Evolutionary conservation across 2,113 vertebrate species (phyloP), one percentile per base, ranked within the genome.

Genomic region (Neodon shergylaensis): DNA sequence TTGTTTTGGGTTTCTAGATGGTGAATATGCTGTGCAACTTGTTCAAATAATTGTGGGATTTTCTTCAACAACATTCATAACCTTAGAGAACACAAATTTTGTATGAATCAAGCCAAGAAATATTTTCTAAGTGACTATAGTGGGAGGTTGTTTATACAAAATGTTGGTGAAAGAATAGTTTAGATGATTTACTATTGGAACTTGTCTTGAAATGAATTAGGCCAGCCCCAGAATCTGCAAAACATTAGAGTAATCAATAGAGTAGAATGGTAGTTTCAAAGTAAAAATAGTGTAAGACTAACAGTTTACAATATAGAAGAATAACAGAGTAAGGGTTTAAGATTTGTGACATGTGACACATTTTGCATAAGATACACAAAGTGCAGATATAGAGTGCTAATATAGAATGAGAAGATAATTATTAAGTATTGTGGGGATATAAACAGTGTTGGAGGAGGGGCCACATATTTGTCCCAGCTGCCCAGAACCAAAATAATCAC

Each of bases 171-270:
- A 87, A 93, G 72, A 90, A 19, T 42, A 42, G 19, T 74, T 22
- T 77, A 91, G 81, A 16, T 78, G 73, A 87, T 90, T 82, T 87
- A 70, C 21, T 81, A 47, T 68, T 90, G 47, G 74, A 47, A 90
- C 10, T 66, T 92, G 54, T 13, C 79, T 68, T 58, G 73, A 36
- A 90, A 66, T 54, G 73, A 84, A 66, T 31, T 16, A n/a, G 52
- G n/a, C 12, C 77, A 95, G 11, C 36, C 82, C 61, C 63, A 65
- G 68, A 81, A 21, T 21, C 63, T 65, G 63, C 11, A 52, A 83
- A 66, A 91, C 36, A 54, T 49, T 72, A 24, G 42, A 63, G 82
- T 9, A 42, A 70, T 54, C 33, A 52, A 26, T n/a, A 68, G 54
- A 90, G 13, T 84, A 36, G 16, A 68, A 42, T 11, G 68, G 2